Percentiles rank a stretch among this genome's conserved stretches.
Conservation (phyloP, 2,888 invertebrate species). For the Microctonus brassicae region DNA sequence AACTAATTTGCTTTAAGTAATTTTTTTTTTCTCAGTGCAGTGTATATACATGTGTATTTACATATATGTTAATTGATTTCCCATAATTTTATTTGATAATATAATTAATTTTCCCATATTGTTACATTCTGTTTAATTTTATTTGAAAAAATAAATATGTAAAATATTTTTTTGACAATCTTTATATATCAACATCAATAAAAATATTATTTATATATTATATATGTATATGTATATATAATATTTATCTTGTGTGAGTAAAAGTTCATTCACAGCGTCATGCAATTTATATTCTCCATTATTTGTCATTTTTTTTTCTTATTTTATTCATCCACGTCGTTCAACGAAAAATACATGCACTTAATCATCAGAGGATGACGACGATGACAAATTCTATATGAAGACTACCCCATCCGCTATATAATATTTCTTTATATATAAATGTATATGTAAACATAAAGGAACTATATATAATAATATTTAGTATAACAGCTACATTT, state of each 20-base stretch:
- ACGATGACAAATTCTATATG: not conserved
- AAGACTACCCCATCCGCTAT: not conserved
- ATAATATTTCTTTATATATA: conserved; percentile 4
- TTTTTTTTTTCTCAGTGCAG: not conserved
- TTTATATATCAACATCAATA: too few relatives aligned
- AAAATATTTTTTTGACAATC: too few relatives aligned
- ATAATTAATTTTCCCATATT: too few relatives aligned
- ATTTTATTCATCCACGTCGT: conserved; percentile 1
- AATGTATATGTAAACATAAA: too few relatives aligned
- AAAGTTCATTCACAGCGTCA: not conserved
- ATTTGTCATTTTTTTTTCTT: not conserved
- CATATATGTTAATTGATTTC: too few relatives aligned
- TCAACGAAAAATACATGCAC: conserved; percentile 17
- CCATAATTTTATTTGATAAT: too few relatives aligned
- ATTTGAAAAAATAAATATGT: too few relatives aligned
- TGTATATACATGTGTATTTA: too few relatives aligned
- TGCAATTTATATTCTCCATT: not conserved
- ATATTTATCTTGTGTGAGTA: not conserved
- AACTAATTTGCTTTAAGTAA: too few relatives aligned
- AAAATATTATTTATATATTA: too few relatives aligned
- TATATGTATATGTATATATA: too few relatives aligned
- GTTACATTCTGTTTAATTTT: too few relatives aligned
- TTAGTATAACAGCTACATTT: conserved; percentile 26
- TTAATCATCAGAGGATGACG: conserved; percentile 24
- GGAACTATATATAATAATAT: conserved; percentile 1